These are phyloP conservation scores for Hoplodrina blanda DNA, from an alignment of 2,888 invertebrate genomes.

Conservation along the genomic window DNA sequence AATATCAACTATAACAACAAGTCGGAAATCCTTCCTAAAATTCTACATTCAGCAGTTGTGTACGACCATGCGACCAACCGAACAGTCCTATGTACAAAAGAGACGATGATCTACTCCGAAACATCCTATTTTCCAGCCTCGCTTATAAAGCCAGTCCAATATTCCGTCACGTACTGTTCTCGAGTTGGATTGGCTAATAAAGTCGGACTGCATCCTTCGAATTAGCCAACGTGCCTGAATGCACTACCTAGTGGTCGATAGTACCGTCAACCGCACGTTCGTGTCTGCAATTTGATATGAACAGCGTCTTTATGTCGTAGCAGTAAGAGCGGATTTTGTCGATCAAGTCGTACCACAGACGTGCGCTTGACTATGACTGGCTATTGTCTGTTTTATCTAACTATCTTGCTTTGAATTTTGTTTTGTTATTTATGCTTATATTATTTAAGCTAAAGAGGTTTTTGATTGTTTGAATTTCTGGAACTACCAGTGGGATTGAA, in stretches of 20 bases:
- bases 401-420: not conserved
- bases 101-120: not conserved
- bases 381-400: not conserved
- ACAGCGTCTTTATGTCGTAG: not conserved
- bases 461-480: too few relatives aligned
- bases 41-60: too few relatives aligned
- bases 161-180: slow-evolving; percentile 46
- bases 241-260: slow-evolving; percentile 12
- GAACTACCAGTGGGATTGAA: too few relatives aligned
- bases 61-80: too few relatives aligned
- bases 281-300: not conserved
- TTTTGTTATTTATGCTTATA: slow-evolving; percentile 2
- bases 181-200: slow-evolving; percentile 46
- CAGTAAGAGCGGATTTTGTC: not conserved
- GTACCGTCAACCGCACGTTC: not conserved
- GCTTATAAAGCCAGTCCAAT: slow-evolving; percentile 7
- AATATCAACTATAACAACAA: too few relatives aligned
- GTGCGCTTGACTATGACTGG: not conserved
- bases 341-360: not conserved
- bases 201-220: slow-evolving; percentile 41
- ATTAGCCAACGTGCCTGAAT: slow-evolving; percentile 33
- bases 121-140: not conserved
- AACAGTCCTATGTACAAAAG: too few relatives aligned
- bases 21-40: too few relatives aligned
- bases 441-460: too few relatives aligned